Evolutionary conservation across 2,113 vertebrate species (phyloP).

Genomic region (Rostratula benghalensis): DNA sequence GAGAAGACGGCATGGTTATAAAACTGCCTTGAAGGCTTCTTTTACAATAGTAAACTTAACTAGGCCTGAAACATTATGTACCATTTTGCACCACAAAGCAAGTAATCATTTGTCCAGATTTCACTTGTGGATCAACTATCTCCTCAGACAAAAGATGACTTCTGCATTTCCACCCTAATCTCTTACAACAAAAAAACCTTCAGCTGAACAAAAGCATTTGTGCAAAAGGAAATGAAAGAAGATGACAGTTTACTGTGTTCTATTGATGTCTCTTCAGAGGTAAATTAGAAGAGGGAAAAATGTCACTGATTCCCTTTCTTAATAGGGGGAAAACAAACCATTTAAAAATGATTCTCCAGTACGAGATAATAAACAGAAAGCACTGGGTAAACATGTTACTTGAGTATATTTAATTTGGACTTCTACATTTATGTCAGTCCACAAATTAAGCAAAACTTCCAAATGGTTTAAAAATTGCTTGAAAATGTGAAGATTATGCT

Average conservation of each 20-base stretch:
- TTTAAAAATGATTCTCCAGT: not conserved
- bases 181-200: not conserved
- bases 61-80: not conserved
- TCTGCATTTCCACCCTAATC: not conserved
- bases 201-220: not conserved
- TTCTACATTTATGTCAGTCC: conserved; percentile 6
- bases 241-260: not conserved
- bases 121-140: not conserved
- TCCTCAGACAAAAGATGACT: not conserved
- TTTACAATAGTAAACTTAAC: not conserved
- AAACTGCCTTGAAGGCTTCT: not conserved
- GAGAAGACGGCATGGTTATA: not conserved
- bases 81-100: not conserved
- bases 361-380: not conserved
- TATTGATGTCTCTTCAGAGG: not conserved
- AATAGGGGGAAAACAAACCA: not conserved
- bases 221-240: not conserved
- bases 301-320: not conserved
- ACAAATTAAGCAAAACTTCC: not conserved
- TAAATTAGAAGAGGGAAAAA: not conserved
- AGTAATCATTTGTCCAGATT: not conserved
- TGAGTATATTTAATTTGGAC: not conserved
- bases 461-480: conserved; percentile 34
- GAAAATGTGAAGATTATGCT: conserved; percentile 31
- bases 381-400: not conserved